Evolutionary conservation across 37 sponge, comb jelly and placozoan genomes (phyloP), one percentile per base, ranked within the genome.

Genomic region (Diacarnus erythraeanus): DNA sequence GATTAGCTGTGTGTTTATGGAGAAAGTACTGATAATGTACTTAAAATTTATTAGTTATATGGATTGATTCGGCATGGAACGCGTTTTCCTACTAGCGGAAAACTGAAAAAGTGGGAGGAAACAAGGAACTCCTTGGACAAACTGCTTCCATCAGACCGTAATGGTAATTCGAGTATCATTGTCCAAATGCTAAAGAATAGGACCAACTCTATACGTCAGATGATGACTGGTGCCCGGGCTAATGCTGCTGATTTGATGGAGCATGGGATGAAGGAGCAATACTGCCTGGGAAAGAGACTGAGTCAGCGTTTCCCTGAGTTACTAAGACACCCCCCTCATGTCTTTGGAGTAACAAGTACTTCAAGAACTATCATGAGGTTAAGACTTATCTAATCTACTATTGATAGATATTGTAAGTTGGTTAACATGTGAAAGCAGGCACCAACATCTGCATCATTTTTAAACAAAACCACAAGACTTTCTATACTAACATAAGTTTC

Each of bases 281-380:
- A 77, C 42, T 77, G 78, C 63, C 42, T 77, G 6, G 66, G 37
- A 1, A 26, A 63, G 36, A 59, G 78, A 77, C 29, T 77, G 31
- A 26, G 34, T 2, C 66, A 65, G 66, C 66, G 34, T 30, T 65
- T 65, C 10, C 66, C 66, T 8, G 9, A 65, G 31, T 35, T 65
- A 31, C 31, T 65, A 17, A 2, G 2, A 6, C 66, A 2, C 33
- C 31, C 34, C 15, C 33, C 35, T 31, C 31, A 65, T 31, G 66
- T 30, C 9, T 30, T 65, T 2, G 2, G 34, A 2, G 29, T 35
- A 8, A 65, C 66, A 30, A 17, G 17, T 2, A 5, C 17, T 26
- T 1, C 27, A 2, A 65, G 66, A 35, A 65, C 66, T 2, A 65
- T 65, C 31, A 6, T 25, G 66, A 65, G 66, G 66, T 65, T 17